Conservation (phyloP, 1,140 invertebrate species). For the Musca domestica region DNA sequence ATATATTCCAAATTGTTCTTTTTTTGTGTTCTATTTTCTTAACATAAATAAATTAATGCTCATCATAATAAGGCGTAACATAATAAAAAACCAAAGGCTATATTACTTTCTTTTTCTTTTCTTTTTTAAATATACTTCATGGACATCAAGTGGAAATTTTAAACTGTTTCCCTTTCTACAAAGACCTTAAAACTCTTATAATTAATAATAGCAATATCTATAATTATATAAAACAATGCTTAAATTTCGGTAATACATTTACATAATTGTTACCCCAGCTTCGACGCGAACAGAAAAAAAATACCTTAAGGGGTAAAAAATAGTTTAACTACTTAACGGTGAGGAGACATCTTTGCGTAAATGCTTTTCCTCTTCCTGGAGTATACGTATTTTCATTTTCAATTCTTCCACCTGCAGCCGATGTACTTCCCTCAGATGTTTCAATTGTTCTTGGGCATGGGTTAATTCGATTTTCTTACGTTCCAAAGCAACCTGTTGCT, state of each 20-base stretch:
- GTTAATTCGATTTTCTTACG: conserved; percentile 47
- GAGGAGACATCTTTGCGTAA: conserved; percentile 31
- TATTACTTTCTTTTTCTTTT: too few relatives aligned
- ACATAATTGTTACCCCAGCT: too few relatives aligned
- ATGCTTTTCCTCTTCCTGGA: conserved; percentile 51
- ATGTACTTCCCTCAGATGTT: conserved; percentile 49
- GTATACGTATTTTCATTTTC: conserved; percentile 50
- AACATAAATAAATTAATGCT: too few relatives aligned
- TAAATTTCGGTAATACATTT: too few relatives aligned
- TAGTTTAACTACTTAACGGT: background rate
- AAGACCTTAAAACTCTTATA: background rate
- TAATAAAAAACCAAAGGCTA: too few relatives aligned
- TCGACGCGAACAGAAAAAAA: too few relatives aligned
- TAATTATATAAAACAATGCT: background rate
- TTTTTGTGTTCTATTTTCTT: too few relatives aligned
- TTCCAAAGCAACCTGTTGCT: conserved; percentile 45
- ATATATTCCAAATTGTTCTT: too few relatives aligned
- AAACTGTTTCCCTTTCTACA: too few relatives aligned
- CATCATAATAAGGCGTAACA: too few relatives aligned
- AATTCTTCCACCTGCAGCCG: conserved; percentile 47
- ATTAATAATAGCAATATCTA: background rate
- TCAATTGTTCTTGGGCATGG: conserved; percentile 48
- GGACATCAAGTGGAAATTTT: background rate
- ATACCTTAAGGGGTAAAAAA: too few relatives aligned
- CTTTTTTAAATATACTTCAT: background rate